Conservation (phyloP, 2,888 invertebrate species). For the Muschampia plurimacula region DNA sequence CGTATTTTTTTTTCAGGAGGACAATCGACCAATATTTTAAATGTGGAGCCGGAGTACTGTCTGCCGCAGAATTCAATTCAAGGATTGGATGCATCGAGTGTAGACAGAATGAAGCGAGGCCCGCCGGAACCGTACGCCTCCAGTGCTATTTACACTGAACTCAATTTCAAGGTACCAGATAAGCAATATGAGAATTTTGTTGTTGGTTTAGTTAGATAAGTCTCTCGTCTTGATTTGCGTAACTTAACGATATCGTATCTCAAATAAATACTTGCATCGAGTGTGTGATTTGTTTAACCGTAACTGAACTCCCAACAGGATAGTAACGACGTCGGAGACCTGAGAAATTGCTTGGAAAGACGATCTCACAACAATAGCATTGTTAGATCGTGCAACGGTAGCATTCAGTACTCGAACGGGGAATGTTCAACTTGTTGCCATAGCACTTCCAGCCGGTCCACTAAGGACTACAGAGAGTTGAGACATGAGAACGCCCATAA, state of each 20-base stretch:
- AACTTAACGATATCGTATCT: slow-evolving; percentile 52
- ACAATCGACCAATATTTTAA: slow-evolving; percentile 76
- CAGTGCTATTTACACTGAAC: slow-evolving; percentile 83
- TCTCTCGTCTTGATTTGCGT: slow-evolving; percentile 63
- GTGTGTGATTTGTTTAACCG: slow-evolving; percentile 51
- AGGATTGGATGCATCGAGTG: slow-evolving; percentile 76
- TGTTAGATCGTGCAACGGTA: slow-evolving; percentile 81
- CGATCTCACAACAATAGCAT: slow-evolving; percentile 83
- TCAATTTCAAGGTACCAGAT: slow-evolving; percentile 83
- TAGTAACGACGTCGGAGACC: slow-evolving; percentile 77
- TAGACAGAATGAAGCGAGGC: slow-evolving; percentile 74
- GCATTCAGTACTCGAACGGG: slow-evolving; percentile 80
- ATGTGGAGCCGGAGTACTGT: slow-evolving; percentile 80
- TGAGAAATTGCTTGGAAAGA: slow-evolving; percentile 77
- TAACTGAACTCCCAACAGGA: slow-evolving; percentile 70
- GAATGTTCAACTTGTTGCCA: slow-evolving; percentile 83
- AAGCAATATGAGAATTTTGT: slow-evolving; percentile 61
- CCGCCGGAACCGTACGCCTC: slow-evolving; percentile 82
- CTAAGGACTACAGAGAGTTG: slow-evolving; percentile 79
- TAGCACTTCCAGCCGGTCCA: slow-evolving; percentile 80
- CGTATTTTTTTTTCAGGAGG: slow-evolving; percentile 59
- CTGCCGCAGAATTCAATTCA: slow-evolving; percentile 81
- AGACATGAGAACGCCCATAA: slow-evolving; percentile 72
- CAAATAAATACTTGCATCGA: slow-evolving; percentile 39
- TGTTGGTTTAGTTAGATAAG: slow-evolving; percentile 63